Percentiles rank a stretch among this genome's conserved stretches.
Conservation (phyloP, 2,113 vertebrate species). For the Osmerus eperlanus region DNA sequence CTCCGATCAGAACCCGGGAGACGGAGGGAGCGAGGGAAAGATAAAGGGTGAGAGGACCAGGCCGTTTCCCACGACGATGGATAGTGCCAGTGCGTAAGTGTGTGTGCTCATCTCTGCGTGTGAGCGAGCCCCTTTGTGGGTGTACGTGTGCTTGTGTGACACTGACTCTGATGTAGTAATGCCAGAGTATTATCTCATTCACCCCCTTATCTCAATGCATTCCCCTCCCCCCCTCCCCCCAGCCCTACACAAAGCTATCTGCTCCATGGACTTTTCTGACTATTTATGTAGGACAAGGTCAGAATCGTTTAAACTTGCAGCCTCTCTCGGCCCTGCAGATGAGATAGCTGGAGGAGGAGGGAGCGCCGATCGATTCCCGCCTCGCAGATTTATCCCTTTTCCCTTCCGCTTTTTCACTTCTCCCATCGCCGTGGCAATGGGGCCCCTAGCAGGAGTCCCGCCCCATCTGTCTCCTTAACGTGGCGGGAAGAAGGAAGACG, state of each 20-base stretch:
- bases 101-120: slow-evolving; percentile 1
- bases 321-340: slow-evolving; percentile 70
- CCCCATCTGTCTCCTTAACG: slow-evolving; percentile 69
- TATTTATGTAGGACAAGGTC: slow-evolving; percentile 82
- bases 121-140: slow-evolving; percentile 14
- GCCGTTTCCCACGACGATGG: slow-evolving; percentile 51
- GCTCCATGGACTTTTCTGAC: slow-evolving; percentile 75
- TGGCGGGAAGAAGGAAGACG: slow-evolving; percentile 6
- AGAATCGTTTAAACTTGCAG: slow-evolving; percentile 75
- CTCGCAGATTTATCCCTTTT: slow-evolving; percentile 65
- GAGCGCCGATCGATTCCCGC: slow-evolving; percentile 67
- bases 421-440: slow-evolving; percentile 12
- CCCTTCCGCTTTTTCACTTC: slow-evolving; percentile 15
- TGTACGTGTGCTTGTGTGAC: slow-evolving; percentile 26
- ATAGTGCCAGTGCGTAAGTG: background rate
- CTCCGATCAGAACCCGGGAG: slow-evolving; percentile 14
- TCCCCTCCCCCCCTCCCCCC: background rate
- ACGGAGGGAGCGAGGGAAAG: slow-evolving; percentile 34
- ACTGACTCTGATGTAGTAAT: slow-evolving; percentile 60
- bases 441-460: slow-evolving; percentile 11
- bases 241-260: slow-evolving; percentile 70
- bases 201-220: slow-evolving; percentile 47
- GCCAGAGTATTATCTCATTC: slow-evolving; percentile 59
- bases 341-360: slow-evolving; percentile 58
- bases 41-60: slow-evolving; percentile 4